Conservation (phyloP, 1,140 invertebrate genomes). For the Tetragonula clypearis region DNA sequence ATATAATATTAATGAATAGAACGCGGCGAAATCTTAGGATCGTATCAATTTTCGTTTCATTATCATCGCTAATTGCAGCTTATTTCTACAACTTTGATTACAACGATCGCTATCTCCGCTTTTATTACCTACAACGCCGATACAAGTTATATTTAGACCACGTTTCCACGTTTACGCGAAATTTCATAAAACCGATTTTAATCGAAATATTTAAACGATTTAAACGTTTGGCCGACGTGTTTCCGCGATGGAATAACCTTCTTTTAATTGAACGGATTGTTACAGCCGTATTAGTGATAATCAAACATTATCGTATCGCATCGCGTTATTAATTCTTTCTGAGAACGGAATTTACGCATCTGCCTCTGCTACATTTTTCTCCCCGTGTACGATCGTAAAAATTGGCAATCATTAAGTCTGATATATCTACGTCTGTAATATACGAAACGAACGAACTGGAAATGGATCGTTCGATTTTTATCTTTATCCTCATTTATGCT, state of each 20-base stretch:
- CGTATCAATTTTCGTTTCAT: background rate
- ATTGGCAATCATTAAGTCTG: background rate
- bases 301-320: background rate
- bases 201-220: background rate
- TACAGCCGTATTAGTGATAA: background rate
- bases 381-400: background rate
- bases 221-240: background rate
- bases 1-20: background rate
- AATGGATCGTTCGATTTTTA: background rate
- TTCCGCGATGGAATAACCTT: background rate
- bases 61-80: constrained; percentile 5
- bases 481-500: background rate
- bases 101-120: background rate
- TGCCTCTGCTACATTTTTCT: too few relatives aligned
- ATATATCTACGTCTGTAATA: background rate
- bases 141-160: background rate
- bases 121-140: background rate
- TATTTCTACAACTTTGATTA: background rate
- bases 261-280: background rate
- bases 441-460: too few relatives aligned
- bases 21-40: background rate
- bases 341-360: background rate
- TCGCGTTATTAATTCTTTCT: background rate
- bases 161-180: background rate
- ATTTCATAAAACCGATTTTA: background rate